These are phyloP conservation scores for Uropsilus gracilis DNA, from an alignment of 2,113 vertebrate species.

Conservation along the genomic window DNA sequence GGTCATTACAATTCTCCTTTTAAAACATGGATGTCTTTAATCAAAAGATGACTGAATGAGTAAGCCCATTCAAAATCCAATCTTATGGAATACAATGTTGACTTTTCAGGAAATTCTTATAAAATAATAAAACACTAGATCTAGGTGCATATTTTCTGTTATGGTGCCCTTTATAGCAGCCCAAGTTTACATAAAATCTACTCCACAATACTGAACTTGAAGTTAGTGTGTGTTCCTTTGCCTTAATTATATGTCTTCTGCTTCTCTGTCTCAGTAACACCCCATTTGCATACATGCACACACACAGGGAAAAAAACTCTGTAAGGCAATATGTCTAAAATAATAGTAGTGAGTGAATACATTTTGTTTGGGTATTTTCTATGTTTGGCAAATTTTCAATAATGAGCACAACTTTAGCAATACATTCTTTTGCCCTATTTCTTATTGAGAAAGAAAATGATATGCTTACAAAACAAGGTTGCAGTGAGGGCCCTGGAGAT, in stretches of 20 bases:
- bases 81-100: background rate
- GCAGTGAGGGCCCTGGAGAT: background rate
- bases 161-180: too few relatives aligned
- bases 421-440: background rate
- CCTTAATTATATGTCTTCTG: background rate
- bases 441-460: background rate
- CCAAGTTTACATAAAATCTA: background rate
- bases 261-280: background rate
- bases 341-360: background rate
- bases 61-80: background rate
- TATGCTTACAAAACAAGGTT: background rate
- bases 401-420: background rate
- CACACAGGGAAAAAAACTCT: background rate
- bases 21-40: background rate
- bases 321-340: background rate
- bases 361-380: background rate
- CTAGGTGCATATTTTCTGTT: background rate
- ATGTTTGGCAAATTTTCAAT: background rate
- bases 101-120: background rate
- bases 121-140: background rate
- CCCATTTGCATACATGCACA: background rate
- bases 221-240: too few relatives aligned
- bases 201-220: background rate
- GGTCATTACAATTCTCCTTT: background rate
- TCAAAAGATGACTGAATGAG: background rate